Percentiles rank a stretch among this genome's conserved stretches.
phyloP scores from a whole-genome alignment of 2,888 invertebrate genomes.

The Tenodera sinensis region DNA sequence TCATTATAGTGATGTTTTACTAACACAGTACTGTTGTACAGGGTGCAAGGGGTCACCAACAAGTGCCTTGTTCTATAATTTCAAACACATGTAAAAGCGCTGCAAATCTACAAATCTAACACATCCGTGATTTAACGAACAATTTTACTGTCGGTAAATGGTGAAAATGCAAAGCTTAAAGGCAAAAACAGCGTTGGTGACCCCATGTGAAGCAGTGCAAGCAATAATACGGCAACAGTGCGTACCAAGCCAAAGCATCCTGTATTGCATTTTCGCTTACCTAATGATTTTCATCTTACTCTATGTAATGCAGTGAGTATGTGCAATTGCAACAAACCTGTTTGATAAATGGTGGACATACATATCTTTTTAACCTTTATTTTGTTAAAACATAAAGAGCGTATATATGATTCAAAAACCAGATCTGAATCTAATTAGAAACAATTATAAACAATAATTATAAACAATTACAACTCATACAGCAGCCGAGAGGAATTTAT shows the following conservation, averaged over 20 bases:
- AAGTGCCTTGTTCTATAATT: background rate
- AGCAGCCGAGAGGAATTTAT: too few relatives aligned
- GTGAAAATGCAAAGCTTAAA: background rate
- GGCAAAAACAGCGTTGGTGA: background rate
- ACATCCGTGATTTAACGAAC: too few relatives aligned
- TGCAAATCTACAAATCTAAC: too few relatives aligned
- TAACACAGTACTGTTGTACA: background rate
- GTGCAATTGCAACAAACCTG: background rate
- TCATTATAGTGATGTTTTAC: background rate
- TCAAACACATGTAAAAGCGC: background rate
- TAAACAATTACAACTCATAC: too few relatives aligned
- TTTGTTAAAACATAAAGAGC: too few relatives aligned
- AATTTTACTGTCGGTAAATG: background rate
- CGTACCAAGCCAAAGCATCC: background rate
- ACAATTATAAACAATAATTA: too few relatives aligned
- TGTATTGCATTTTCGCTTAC: background rate
- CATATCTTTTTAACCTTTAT: too few relatives aligned
- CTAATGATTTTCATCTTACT: background rate
- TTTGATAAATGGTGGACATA: background rate
- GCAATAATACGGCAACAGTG: background rate
- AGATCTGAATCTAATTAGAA: too few relatives aligned
- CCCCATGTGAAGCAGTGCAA: background rate
- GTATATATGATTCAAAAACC: too few relatives aligned
- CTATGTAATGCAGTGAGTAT: background rate
- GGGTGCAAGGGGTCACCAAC: background rate